Evolutionary conservation across 1,140 invertebrate genomes (phyloP).

Genomic region (Monomorium pharaonis): DNA sequence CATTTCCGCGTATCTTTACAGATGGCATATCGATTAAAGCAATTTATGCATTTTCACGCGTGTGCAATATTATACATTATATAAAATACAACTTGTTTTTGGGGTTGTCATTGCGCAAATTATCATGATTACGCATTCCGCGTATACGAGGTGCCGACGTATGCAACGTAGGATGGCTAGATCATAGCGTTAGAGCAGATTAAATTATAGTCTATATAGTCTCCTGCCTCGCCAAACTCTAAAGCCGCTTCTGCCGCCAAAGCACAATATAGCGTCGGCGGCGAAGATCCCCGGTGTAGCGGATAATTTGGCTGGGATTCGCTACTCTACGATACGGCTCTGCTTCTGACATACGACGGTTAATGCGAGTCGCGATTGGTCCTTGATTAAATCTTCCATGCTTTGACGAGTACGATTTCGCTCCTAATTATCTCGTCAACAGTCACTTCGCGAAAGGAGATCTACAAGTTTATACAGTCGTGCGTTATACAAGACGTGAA

Average conservation of each 20-base stretch:
- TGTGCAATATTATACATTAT: not conserved
- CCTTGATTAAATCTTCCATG: constrained; percentile 52
- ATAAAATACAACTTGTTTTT: not conserved
- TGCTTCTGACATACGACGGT: constrained; percentile 41
- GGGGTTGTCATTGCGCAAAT: not conserved
- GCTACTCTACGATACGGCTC: constrained; percentile 27
- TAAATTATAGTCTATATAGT: constrained; percentile 17
- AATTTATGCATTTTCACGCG: not conserved
- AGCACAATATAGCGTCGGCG: constrained; percentile 25
- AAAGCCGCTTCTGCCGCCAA: constrained; percentile 35
- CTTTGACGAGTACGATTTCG: constrained; percentile 52
- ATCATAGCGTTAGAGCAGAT: constrained; percentile 33
- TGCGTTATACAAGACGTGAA: constrained; percentile 5
- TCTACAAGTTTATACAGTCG: constrained; percentile 24
- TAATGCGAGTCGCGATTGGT: constrained; percentile 44
- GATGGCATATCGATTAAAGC: too few relatives aligned
- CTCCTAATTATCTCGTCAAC: constrained; percentile 50
- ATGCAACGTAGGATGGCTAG: not conserved
- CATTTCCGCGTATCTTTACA: not conserved
- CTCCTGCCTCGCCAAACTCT: not conserved
- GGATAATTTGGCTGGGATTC: constrained; percentile 49
- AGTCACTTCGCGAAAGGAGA: constrained; percentile 41
- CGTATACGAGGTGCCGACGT: not conserved
- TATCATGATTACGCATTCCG: not conserved
- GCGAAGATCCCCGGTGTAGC: constrained; percentile 34